These are phyloP conservation scores for Oreohelix idahoensis DNA, from an alignment of 1,140 invertebrate species.

Conservation along the genomic window DNA sequence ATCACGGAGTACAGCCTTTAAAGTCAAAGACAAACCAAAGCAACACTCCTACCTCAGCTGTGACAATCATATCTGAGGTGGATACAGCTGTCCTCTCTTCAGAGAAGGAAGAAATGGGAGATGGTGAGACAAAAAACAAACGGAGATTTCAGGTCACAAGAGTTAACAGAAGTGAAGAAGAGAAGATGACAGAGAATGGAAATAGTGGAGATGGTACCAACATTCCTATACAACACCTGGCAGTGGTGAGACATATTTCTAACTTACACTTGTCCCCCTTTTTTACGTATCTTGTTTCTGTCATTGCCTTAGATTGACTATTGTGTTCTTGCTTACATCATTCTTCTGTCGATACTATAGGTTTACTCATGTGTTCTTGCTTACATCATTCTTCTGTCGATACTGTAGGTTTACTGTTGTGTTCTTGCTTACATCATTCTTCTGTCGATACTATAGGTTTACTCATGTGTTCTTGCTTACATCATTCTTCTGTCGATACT, in stretches of 20 bases:
- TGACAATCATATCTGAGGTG: not conserved
- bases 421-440: no score
- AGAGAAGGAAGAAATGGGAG: not conserved
- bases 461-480: no score
- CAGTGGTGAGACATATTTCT: conserved; percentile 11
- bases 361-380: no score
- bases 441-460: no score
- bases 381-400: no score
- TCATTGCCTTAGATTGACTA: no score
- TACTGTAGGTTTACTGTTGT: no score
- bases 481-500: no score
- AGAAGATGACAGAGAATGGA: not conserved
- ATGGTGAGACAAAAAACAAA: not conserved
- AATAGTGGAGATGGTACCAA: not conserved
- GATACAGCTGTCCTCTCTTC: not conserved
- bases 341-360: no score
- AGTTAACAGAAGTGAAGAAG: conserved; percentile 51
- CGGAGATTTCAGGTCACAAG: conserved; percentile 58
- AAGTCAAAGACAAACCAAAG: not conserved
- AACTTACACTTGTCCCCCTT: no score
- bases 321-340: no score
- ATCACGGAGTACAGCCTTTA: not conserved
- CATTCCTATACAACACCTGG: conserved; percentile 20
- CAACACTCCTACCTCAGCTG: not conserved
- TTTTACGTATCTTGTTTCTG: no score